Base-by-base conservation (phyloP, 2,888 invertebrate genomes). In the Hirtodrosophila trivittata region DNA sequence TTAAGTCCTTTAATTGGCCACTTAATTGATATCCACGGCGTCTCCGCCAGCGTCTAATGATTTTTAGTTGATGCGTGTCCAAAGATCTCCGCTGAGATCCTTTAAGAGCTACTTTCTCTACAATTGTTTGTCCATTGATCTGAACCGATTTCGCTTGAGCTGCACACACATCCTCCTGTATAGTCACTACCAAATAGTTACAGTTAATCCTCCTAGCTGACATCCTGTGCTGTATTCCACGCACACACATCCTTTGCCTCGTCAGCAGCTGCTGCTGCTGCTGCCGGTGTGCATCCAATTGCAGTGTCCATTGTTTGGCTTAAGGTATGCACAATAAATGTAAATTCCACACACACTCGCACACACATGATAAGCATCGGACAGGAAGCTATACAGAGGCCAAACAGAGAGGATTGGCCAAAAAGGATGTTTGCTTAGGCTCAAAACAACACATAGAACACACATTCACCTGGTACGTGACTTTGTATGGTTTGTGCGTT, bases 341-440 rank as follows among this genome's bases (percentile, higher is more conserved):
- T 72, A 68, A 73, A 72, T 68, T 54, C 58, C 69, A 69, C 64
- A 73, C 58, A 59, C 56, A 60, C 58, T 68, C 50, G 56, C 69
- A 69, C 64, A 73, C 58, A 59, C 56, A 60, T 62, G 75, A 82
- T 82, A 86, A 83, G 63, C 66, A 82, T 86, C 84, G 46, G 33
- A 71, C 84, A 83, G 80, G 84, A 80, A 84, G 76, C 77, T 66
- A 50, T 45, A 33, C 52, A 54, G 3, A 38, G 38, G 25, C 49
- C 42, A 60, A 47, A 62, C 60, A 49, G 21, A 25, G 30, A 49
- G 35, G 45, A 54, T 58, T 51, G 52, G 56, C 45, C 58, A 49
- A 49, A 72, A 86, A 82, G 82, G 86, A 83, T 86, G 84, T 83
- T 82, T 86, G 62, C 77, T 86, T 84, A 86, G 86, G 77, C 59